phyloP scores from a whole-genome alignment of 1,140 invertebrate genomes.

The Oncopodura yosiiana region DNA sequence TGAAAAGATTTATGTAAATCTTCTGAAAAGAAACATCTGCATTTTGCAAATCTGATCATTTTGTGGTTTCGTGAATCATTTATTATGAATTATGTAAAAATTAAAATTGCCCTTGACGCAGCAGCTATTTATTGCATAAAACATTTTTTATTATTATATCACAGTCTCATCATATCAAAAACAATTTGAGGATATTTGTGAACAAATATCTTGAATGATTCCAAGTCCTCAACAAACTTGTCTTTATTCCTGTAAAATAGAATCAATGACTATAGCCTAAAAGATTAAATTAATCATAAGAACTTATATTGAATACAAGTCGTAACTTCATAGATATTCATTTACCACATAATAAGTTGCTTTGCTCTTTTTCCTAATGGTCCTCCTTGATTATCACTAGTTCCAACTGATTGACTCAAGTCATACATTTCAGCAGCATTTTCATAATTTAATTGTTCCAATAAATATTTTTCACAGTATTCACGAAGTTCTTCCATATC shows the following conservation, averaged over 20 bases:
- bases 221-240: constrained; percentile 8
- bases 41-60: too few relatives aligned
- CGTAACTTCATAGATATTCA: not conserved
- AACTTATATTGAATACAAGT: not conserved
- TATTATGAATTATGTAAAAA: too few relatives aligned
- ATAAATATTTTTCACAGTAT: constrained; percentile 4
- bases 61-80: too few relatives aligned
- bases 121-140: too few relatives aligned
- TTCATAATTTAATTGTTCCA: not conserved
- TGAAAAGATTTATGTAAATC: too few relatives aligned
- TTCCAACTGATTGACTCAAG: constrained; percentile 1
- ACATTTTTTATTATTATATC: not conserved
- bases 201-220: constrained; percentile 8
- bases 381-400: too few relatives aligned
- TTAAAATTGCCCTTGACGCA: too few relatives aligned
- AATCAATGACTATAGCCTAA: not conserved
- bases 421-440: constrained; percentile 22
- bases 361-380: constrained; percentile 8
- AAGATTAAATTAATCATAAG: not conserved
- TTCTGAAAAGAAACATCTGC: too few relatives aligned
- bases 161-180: constrained; percentile 13
- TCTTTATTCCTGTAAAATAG: constrained; percentile 14
- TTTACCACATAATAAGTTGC: constrained; percentile 17
- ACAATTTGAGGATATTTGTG: constrained; percentile 16
- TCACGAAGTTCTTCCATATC: constrained; percentile 4